Evolutionary conservation across 2,797 vertebrate species (phyloP).

Genomic region (Artibeus jamaicensis): DNA sequence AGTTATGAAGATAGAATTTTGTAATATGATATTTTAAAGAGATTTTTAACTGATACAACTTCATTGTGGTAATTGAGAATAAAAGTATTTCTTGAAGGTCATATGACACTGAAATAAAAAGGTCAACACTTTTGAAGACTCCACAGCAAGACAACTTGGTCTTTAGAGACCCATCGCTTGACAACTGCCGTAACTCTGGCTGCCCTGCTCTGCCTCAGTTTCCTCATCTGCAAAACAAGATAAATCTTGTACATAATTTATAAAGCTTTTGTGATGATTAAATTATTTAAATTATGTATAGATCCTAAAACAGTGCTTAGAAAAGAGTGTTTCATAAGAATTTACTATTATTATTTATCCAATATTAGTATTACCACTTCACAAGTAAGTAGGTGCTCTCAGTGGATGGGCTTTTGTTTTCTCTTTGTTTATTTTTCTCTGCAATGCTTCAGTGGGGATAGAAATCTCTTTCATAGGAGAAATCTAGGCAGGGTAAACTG

Average conservation of each 20-base stretch:
- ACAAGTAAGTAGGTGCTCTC: neutral
- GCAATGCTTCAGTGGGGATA: neutral
- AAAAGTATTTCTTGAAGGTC: constrained; percentile 10
- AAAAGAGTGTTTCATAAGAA: neutral
- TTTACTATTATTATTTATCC: neutral
- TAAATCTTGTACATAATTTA: neutral
- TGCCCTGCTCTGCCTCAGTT: neutral
- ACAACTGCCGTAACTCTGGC: neutral
- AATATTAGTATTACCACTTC: neutral
- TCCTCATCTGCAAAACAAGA: neutral
- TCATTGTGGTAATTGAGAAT: constrained; percentile 21
- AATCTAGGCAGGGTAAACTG: neutral
- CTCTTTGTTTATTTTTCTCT: neutral
- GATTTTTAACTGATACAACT: neutral
- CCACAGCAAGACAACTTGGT: neutral
- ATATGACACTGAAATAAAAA: neutral
- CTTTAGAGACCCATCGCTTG: neutral
- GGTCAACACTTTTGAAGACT: neutral
- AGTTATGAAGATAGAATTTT: constrained; percentile 25
- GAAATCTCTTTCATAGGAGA: neutral
- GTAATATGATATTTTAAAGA: constrained; percentile 33
- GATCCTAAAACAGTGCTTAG: neutral
- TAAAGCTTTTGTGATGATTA: neutral
- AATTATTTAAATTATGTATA: neutral
- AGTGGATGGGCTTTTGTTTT: neutral